A percentile compares a stretch with the other conserved stretches of the same genome.
These are phyloP conservation scores for Ciona savignyi DNA, from an alignment of 23 tunicate genomes.

Conservation along the genomic window DNA sequence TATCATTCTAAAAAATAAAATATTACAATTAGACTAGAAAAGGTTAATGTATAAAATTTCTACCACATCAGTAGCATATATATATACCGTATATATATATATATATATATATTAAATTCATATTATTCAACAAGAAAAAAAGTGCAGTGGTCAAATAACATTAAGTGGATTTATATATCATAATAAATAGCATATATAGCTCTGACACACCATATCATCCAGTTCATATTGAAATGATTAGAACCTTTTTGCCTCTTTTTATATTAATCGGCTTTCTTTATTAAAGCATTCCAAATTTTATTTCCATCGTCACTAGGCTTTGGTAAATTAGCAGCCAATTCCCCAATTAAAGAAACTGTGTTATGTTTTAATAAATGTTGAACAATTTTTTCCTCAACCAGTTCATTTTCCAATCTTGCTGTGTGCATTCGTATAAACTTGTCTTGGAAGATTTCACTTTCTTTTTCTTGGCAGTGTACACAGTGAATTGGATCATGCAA, in stretches of 20 bases:
- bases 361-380: slow-evolving; percentile 3
- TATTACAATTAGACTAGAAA: too few species aligned
- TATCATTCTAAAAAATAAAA: neutral
- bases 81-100: too few species aligned
- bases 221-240: too few species aligned
- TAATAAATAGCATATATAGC: too few species aligned
- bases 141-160: too few species aligned
- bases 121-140: too few species aligned
- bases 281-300: slow-evolving; percentile 1
- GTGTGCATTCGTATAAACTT: neutral
- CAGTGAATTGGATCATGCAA: neutral
- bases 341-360: slow-evolving; percentile 3
- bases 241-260: too few species aligned
- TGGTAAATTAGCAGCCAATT: slow-evolving; percentile 4
- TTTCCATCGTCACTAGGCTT: neutral
- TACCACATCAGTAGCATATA: neutral
- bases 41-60: too few species aligned
- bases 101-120: too few species aligned
- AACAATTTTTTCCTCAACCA: neutral
- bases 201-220: too few species aligned
- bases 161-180: too few species aligned
- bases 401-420: neutral
- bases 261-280: neutral
- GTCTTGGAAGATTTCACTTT: neutral
- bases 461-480: neutral